Percentiles rank a stretch among this genome's conserved stretches.
Evolutionary conservation across 2,113 vertebrate species (phyloP).

Genomic region (Pardalotus punctatus): DNA sequence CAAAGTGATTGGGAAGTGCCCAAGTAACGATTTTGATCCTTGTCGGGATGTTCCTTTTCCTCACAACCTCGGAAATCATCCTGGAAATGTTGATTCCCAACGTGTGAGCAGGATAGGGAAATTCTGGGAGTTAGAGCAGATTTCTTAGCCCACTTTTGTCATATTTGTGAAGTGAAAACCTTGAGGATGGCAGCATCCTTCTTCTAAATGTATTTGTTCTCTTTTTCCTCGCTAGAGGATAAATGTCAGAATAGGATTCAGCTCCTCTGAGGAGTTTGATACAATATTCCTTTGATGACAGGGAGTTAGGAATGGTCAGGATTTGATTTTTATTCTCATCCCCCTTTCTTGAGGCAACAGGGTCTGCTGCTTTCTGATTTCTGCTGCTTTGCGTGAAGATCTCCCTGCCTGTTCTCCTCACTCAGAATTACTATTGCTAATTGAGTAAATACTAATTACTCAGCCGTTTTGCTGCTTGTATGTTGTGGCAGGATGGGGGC

Average conservation of each 20-base stretch:
- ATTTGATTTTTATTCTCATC: neutral
- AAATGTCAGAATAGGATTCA: neutral
- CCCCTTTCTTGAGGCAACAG: accelerated
- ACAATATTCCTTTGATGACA: neutral
- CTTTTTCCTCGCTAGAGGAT: neutral
- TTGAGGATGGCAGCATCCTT: neutral
- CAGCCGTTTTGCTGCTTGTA: neutral
- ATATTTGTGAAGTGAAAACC: neutral
- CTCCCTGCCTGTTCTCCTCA: neutral
- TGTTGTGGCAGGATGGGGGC: neutral
- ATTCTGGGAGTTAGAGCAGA: neutral
- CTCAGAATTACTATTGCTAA: neutral
- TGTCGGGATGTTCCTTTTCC: neutral
- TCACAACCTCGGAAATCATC: neutral
- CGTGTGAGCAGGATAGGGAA: neutral
- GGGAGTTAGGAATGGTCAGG: neutral
- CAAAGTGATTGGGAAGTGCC: neutral
- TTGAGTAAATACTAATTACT: neutral
- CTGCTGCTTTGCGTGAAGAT: neutral
- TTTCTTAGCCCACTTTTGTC: neutral
- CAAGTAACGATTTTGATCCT: neutral
- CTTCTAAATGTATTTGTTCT: neutral
- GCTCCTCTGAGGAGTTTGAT: neutral
- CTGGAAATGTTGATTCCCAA: neutral
- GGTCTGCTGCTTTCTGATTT: neutral